Evolutionary conservation across 2,888 invertebrate species (phyloP), one percentile per base, ranked within the genome.

Genomic region (Cheiracanthium punctorium): DNA sequence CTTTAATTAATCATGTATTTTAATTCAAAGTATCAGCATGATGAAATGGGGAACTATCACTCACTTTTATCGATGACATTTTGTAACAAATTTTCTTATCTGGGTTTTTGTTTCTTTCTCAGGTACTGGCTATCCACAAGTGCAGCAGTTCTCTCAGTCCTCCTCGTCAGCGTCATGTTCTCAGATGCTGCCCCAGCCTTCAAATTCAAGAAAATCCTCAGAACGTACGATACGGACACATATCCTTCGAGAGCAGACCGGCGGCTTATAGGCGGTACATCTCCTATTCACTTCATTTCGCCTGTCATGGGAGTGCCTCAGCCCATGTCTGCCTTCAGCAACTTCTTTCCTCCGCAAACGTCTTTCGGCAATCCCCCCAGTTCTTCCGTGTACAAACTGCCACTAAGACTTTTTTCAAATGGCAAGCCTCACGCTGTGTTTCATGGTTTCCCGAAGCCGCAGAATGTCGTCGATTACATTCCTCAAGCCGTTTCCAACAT

Each of bases 371-470:
- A 33, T 17, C 24, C 65, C 2, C 14, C 72, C 2, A 20, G 29
- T 1, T 88, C 88, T 0, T 52, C 65, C 32, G 58, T 88, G 52
- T 86, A 79, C 73, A 86, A 73, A n/a, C 71, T 88, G 14, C 86
- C 86, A 5, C 43, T 88, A 43, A 76, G 72, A 17, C 37, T 88
- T 4, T 52, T 82, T 1, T 72, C 86, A 4, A 88, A 88, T 29
- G 88, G 82, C 1, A 88, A 87, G 12, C 88, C 86, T 1, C 67
- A 81, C 29, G 69, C 52, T 29, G 73, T 88, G 5, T 72, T 67
- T 14, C 70, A 30, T 0, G 24, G 70, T 1, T 52, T 65, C 17
- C 72, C 48, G 7, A 88, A 72, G 48, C 80, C 30, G 1, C 70
- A 72, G 12, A 65, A 74, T 0, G 20, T 80, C 8, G 30, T 77